Conservation (phyloP, 2,113 vertebrate species). For the Spermophilus dauricus region DNA sequence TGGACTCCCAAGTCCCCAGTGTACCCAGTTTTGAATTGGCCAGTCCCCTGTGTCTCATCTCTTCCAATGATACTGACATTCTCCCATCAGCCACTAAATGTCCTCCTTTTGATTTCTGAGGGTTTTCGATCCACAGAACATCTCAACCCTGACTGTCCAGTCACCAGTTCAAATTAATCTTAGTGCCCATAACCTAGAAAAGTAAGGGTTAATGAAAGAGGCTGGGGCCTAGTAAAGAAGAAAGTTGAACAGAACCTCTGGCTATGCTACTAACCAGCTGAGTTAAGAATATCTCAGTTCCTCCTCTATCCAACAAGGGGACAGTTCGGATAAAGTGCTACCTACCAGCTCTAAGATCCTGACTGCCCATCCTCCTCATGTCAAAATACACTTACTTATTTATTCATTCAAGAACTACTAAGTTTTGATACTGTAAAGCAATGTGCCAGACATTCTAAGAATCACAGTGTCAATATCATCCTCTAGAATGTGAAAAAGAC, state of each 20-base stretch:
- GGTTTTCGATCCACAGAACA: background rate
- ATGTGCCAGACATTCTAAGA: background rate
- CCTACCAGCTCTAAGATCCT: background rate
- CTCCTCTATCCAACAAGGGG: background rate
- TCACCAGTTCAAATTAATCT: conserved; percentile 41
- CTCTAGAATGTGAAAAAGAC: conserved; percentile 20
- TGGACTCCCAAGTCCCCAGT: background rate
- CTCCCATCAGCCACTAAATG: background rate
- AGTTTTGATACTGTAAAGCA: background rate
- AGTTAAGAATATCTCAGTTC: background rate
- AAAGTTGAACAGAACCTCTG: background rate
- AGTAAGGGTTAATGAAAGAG: background rate
- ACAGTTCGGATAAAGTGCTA: background rate
- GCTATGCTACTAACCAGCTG: background rate
- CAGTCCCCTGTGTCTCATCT: background rate
- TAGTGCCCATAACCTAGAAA: background rate
- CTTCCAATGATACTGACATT: conserved; percentile 3
- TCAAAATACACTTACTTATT: conserved; percentile 8
- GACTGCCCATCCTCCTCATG: background rate
- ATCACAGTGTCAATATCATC: background rate
- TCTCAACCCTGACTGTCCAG: background rate
- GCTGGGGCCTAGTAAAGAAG: background rate
- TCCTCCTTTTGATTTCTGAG: background rate
- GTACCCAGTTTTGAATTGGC: background rate
- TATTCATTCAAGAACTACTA: background rate